phyloP scores from a whole-genome alignment of 2,888 invertebrate species.

The Temnothorax unifasciatus region DNA sequence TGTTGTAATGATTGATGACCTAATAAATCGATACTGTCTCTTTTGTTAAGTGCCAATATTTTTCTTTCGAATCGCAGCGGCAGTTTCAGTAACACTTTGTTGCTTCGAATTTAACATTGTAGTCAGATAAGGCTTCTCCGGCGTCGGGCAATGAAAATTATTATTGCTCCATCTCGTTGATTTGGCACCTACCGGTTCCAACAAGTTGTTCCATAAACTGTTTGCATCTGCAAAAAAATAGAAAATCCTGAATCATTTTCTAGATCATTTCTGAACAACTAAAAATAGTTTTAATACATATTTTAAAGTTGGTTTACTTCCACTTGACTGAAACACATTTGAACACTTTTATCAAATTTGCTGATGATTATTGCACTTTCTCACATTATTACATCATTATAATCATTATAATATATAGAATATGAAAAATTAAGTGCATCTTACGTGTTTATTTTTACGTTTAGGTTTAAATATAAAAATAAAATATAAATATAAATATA shows the following conservation, averaged over 20 bases:
- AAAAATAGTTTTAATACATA: slow-evolving; percentile 7
- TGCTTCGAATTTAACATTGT: slow-evolving; percentile 75
- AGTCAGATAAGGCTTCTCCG: slow-evolving; percentile 81
- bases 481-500: too few species aligned
- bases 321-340: neutral
- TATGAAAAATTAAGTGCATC: neutral
- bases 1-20: neutral
- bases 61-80: neutral
- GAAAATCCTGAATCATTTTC: slow-evolving; percentile 51
- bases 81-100: neutral
- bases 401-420: neutral
- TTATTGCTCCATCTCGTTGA: slow-evolving; percentile 80
- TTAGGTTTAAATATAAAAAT: neutral
- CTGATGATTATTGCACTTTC: neutral
- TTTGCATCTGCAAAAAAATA: slow-evolving; percentile 87
- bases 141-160: slow-evolving; percentile 87
- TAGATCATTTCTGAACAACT: neutral
- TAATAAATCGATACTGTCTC: slow-evolving; percentile 17
- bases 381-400: neutral
- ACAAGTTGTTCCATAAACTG: slow-evolving; percentile 89
- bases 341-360: neutral
- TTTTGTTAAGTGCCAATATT: slow-evolving; percentile 2
- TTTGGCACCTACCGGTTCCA: slow-evolving; percentile 88
- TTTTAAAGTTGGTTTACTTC: neutral
- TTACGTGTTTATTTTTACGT: neutral